Evolutionary conservation across 1,140 invertebrate species (phyloP).

Genomic region (Dufourea novaeangliae): DNA sequence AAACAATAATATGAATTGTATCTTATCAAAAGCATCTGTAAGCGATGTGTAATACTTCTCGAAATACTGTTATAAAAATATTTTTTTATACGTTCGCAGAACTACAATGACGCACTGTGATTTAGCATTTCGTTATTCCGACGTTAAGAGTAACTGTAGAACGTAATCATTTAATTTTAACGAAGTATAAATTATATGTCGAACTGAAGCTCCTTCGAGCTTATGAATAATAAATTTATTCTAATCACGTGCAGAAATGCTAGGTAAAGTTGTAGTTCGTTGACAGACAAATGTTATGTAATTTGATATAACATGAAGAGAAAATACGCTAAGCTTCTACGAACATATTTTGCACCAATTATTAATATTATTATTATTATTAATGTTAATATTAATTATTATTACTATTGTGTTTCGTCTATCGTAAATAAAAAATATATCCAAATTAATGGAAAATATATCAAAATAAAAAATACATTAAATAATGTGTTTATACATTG

Average conservation of each 20-base stretch:
- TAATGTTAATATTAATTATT: conserved; percentile 23
- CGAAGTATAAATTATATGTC: background rate
- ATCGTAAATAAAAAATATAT: conserved; percentile 5
- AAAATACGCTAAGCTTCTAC: background rate
- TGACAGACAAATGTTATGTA: background rate
- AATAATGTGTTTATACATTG: conserved; percentile 29
- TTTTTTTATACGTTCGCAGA: conserved; percentile 8
- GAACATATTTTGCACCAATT: conserved; percentile 30
- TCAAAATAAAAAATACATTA: conserved; percentile 41
- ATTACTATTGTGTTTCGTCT: conserved; percentile 16
- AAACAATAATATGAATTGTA: conserved; percentile 45
- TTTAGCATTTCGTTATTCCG: conserved; percentile 13
- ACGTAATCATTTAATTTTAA: background rate
- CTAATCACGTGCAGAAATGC: background rate
- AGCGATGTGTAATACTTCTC: conserved; percentile 33
- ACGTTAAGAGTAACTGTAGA: background rate
- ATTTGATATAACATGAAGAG: background rate
- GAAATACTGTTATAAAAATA: conserved; percentile 43
- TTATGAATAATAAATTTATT: background rate
- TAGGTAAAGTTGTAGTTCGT: background rate
- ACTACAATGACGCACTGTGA: conserved; percentile 6
- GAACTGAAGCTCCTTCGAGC: background rate
- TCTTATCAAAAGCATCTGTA: conserved; percentile 48
- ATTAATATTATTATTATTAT: conserved; percentile 6
- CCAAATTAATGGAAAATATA: conserved; percentile 35